Evolutionary conservation across 2,797 vertebrate species (phyloP).

Genomic region (Artibeus jamaicensis): DNA sequence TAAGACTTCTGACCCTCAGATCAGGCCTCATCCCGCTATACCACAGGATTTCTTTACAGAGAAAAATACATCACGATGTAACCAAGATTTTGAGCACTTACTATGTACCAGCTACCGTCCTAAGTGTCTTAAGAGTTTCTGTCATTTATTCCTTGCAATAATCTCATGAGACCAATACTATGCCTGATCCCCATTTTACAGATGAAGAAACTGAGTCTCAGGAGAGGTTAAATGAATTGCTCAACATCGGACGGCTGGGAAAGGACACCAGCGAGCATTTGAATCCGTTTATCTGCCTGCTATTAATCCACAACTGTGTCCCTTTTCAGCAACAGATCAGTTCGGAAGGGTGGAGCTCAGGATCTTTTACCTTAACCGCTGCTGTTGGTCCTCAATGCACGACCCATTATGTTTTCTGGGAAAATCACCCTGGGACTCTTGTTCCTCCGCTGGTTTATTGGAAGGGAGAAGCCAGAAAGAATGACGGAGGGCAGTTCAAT

Average conservation of each 20-base stretch:
- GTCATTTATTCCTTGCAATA: neutral
- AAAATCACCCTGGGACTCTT: neutral
- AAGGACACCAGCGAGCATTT: neutral
- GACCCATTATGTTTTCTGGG: neutral
- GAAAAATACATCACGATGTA: neutral
- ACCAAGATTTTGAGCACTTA: neutral
- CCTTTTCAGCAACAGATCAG: neutral
- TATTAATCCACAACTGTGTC: neutral
- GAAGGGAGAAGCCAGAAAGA: neutral
- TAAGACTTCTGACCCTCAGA: neutral
- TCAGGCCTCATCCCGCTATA: neutral
- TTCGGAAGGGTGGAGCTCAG: neutral
- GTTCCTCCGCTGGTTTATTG: neutral
- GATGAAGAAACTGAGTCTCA: neutral
- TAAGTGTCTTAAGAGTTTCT: neutral
- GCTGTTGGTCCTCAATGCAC: neutral
- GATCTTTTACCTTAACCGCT: neutral
- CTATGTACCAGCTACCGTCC: neutral
- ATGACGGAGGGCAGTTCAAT: neutral
- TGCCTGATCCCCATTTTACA: neutral
- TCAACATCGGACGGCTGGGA: neutral
- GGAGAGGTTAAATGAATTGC: neutral
- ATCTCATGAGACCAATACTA: neutral
- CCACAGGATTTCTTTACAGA: neutral
- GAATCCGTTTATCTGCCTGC: neutral